These are phyloP conservation scores for Thaumetopoea pityocampa DNA, from an alignment of 1,140 invertebrate genomes.

Conservation along the genomic window DNA sequence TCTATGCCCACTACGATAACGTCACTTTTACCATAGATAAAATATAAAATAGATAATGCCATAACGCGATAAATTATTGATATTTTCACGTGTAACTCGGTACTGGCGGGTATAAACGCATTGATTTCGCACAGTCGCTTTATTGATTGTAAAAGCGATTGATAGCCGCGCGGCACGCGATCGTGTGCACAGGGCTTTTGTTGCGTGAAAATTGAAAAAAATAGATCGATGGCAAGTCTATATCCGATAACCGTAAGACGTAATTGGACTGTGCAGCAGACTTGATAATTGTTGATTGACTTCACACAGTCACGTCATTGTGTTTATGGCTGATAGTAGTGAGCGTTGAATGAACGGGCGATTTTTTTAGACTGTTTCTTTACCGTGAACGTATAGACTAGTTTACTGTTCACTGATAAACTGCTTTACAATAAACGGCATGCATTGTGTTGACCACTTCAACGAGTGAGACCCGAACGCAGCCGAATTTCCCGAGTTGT, in stretches of 20 bases:
- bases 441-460: too few relatives aligned
- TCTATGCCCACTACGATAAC: constrained; percentile 1
- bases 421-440: too few relatives aligned
- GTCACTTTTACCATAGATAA: constrained; percentile 9
- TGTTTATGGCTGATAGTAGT: too few relatives aligned
- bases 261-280: background rate
- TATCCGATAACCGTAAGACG: constrained; percentile 4
- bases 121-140: constrained; percentile 48
- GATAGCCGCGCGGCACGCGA: constrained; percentile 49
- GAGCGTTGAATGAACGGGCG: too few relatives aligned
- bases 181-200: constrained; percentile 15
- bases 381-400: too few relatives aligned
- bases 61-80: constrained; percentile 8
- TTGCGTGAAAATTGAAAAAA: constrained; percentile 22
- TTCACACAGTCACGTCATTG: background rate
- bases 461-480: too few relatives aligned
- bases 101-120: constrained; percentile 33
- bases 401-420: too few relatives aligned
- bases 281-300: constrained; percentile 1
- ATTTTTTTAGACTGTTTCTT: too few relatives aligned
- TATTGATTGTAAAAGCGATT: constrained; percentile 63
- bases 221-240: constrained; percentile 15
- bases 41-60: constrained; percentile 3
- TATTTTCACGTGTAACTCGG: constrained; percentile 11
- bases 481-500: too few relatives aligned